Evolutionary conservation across 2,888 invertebrate species (phyloP).

Genomic region (Drosophila parthenogenetica): DNA sequence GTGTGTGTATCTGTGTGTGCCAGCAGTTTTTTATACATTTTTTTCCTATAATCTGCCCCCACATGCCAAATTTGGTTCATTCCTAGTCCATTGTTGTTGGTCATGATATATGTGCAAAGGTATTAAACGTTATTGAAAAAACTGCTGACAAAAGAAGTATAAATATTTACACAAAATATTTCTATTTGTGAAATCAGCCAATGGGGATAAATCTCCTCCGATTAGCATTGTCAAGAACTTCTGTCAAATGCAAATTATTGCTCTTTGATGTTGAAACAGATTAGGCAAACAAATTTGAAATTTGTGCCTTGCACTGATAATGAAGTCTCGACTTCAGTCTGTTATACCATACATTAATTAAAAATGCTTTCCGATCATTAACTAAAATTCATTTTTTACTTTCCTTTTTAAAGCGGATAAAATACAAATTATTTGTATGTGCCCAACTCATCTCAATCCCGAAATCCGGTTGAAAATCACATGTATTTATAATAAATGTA

Average conservation of each 20-base stretch:
- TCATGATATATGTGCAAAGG: conserved; percentile 68
- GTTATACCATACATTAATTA: background rate
- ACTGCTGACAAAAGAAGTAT: conserved; percentile 83
- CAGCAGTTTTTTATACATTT: conserved; percentile 64
- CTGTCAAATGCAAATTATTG: conserved; percentile 69
- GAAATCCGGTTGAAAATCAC: background rate
- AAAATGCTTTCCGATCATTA: background rate
- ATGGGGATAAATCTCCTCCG: conserved; percentile 7
- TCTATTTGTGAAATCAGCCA: conserved; percentile 66
- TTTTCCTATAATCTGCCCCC: conserved; percentile 65
- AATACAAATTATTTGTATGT: too few relatives aligned
- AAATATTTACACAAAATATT: conserved; percentile 82
- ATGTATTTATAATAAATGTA: background rate
- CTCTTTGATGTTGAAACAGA: conserved; percentile 68
- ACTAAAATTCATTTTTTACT: too few relatives aligned
- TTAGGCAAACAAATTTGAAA: conserved; percentile 8
- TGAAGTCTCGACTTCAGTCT: background rate
- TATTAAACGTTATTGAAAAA: conserved; percentile 80
- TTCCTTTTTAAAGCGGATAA: too few relatives aligned
- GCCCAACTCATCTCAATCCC: background rate
- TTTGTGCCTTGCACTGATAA: background rate
- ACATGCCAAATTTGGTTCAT: conserved; percentile 64
- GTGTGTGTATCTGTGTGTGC: conserved; percentile 30
- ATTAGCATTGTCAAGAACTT: conserved; percentile 38
- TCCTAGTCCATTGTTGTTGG: conserved; percentile 67